A percentile compares a stretch with the other conserved stretches of the same genome.
Conservation (phyloP, 1,140 invertebrate species). For the Drosophila mojavensis region DNA sequence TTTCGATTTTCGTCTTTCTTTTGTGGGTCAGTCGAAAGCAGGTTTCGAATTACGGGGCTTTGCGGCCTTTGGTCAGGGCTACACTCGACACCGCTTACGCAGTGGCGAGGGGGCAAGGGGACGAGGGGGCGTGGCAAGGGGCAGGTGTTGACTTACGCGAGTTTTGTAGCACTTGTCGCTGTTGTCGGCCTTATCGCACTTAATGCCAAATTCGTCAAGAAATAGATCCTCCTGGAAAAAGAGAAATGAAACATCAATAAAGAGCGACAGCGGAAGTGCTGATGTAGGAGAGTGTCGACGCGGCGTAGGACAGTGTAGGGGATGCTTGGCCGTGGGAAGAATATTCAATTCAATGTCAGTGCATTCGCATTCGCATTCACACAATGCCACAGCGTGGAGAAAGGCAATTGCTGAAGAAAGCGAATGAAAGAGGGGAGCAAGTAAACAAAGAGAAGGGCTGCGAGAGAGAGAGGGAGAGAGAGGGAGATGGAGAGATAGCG, state of each 20-base stretch:
- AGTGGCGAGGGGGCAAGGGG: too few species aligned
- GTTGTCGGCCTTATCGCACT: constrained; percentile 70
- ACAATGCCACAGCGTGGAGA: too few species aligned
- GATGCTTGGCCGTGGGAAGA: too few species aligned
- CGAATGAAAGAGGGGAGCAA: not conserved
- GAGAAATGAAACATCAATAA: constrained; percentile 31
- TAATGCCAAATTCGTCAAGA: constrained; percentile 74
- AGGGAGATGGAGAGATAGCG: too few species aligned
- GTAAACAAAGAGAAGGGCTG: not conserved
- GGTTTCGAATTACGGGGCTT: constrained; percentile 43
- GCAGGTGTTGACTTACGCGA: constrained; percentile 56
- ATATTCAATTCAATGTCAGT: too few species aligned
- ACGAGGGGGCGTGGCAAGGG: too few species aligned
- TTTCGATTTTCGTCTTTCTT: not conserved
- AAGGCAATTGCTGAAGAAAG: too few species aligned
- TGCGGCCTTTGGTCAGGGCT: not conserved
- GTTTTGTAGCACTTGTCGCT: constrained; percentile 72
- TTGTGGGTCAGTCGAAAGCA: constrained; percentile 32
- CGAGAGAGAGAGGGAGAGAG: not conserved
- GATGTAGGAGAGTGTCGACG: not conserved
- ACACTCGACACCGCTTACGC: not conserved
- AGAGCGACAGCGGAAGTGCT: constrained; percentile 30
- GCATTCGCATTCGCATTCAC: too few species aligned
- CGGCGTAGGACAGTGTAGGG: too few species aligned
- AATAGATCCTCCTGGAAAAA: constrained; percentile 76